Percentiles rank a stretch among this genome's conserved stretches.
Conservation (phyloP, 2,113 vertebrate species). For the Dendrocopos noguchii region DNA sequence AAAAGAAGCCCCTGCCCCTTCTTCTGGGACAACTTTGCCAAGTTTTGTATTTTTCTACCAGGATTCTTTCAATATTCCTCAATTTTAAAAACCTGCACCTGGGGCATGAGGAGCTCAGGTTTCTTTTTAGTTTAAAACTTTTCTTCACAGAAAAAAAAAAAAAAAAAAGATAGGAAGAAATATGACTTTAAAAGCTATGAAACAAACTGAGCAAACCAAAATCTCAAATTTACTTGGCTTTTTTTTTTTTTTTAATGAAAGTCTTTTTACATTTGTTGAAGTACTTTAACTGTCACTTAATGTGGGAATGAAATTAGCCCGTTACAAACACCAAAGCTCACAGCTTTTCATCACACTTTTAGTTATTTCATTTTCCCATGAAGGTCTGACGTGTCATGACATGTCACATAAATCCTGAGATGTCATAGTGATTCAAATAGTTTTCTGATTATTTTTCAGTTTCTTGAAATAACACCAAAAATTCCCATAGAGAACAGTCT, state of each 20-base stretch:
- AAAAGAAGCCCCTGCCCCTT: no score
- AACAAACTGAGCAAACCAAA: neutral
- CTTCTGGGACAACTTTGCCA: neutral
- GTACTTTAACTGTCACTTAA: neutral
- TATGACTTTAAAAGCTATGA: neutral
- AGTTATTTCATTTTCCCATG: neutral
- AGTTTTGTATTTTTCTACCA: neutral
- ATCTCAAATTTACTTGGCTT: neutral
- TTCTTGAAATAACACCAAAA: constrained; percentile 35
- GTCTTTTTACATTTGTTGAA: neutral
- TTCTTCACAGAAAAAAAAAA: neutral
- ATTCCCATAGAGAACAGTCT: neutral
- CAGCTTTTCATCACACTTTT: neutral
- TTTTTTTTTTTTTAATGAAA: neutral
- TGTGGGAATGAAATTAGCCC: neutral
- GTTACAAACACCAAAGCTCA: constrained; percentile 18
- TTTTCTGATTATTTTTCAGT: constrained; percentile 38
- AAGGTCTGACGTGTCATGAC: neutral
- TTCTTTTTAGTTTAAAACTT: neutral
- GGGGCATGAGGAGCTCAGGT: neutral
- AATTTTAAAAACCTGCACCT: neutral
- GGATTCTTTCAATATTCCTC: neutral
- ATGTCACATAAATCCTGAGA: neutral
- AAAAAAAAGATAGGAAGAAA: neutral
- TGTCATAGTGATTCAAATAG: neutral